A percentile compares a stretch with the other conserved stretches of the same genome.
Evolutionary conservation across 2,888 invertebrate genomes (phyloP).

Genomic region (Brassicogethes aeneus): DNA sequence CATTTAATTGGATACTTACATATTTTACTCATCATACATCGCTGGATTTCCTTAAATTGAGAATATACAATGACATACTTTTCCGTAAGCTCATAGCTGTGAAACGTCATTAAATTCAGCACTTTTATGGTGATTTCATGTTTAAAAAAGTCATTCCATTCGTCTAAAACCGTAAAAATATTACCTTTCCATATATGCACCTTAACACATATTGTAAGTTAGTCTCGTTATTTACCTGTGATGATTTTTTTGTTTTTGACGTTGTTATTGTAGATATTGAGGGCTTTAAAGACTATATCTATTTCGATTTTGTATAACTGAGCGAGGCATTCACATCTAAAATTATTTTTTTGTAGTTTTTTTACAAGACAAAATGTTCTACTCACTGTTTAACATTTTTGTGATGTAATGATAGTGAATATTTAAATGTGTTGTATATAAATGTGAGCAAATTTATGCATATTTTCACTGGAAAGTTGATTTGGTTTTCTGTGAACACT

Average conservation of each 20-base stretch:
- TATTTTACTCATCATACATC: not conserved
- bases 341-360: conserved; percentile 11
- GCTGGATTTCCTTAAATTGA: conserved; percentile 26
- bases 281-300: conserved; percentile 19
- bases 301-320: conserved; percentile 23
- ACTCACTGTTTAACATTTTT: conserved; percentile 16
- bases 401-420: conserved; percentile 20
- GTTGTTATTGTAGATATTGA: conserved; percentile 16
- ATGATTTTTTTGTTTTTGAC: conserved; percentile 8
- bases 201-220: too few relatives aligned
- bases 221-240: conserved; percentile 8
- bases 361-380: not conserved
- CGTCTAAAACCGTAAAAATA: conserved; percentile 9
- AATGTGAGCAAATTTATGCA: conserved; percentile 24
- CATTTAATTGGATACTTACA: too few relatives aligned
- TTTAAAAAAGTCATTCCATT: conserved; percentile 16
- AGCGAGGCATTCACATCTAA: conserved; percentile 29
- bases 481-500: conserved; percentile 12
- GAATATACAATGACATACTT: conserved; percentile 26
- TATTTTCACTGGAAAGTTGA: conserved; percentile 16
- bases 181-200: not conserved
- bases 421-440: conserved; percentile 24
- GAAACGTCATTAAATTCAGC: conserved; percentile 22
- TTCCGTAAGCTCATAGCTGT: conserved; percentile 24
- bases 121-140: conserved; percentile 17